Percentiles rank a stretch among this genome's conserved stretches.
These are phyloP conservation scores for Gopherus flavomarginatus DNA, from an alignment of 2,113 vertebrate genomes.

Conservation along the genomic window DNA sequence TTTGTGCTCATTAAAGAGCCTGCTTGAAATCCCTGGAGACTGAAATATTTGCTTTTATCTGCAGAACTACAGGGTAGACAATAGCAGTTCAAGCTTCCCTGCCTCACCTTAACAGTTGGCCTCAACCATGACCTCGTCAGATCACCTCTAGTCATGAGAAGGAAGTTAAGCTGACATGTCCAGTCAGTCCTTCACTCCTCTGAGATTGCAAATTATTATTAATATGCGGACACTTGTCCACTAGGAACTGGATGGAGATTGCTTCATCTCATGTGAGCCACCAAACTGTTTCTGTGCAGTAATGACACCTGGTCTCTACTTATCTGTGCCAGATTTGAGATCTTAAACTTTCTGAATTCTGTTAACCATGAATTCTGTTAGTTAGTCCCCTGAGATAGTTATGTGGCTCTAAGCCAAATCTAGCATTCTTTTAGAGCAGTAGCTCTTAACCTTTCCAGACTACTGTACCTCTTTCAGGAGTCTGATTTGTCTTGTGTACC, in stretches of 20 bases:
- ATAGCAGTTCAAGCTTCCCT: background rate
- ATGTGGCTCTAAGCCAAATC: background rate
- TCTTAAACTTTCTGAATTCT: background rate
- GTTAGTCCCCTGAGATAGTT: background rate
- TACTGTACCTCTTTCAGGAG: too few relatives aligned
- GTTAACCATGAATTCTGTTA: background rate
- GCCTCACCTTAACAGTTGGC: background rate
- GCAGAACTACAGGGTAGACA: background rate
- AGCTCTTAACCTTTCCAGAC: too few relatives aligned
- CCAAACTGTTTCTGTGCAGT: background rate
- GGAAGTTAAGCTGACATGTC: accelerated
- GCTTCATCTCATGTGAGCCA: background rate
- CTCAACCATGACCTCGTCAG: background rate
- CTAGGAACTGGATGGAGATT: background rate
- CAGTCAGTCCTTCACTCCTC: accelerated
- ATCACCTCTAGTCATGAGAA: background rate
- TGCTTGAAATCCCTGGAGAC: background rate
- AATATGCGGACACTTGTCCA: background rate
- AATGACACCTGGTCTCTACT: background rate
- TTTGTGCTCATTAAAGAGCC: background rate
- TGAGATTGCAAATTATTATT: background rate
- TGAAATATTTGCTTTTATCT: background rate
- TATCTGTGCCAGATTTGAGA: background rate
- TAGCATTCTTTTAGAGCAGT: background rate
- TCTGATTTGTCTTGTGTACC: too few relatives aligned